phyloP scores from a whole-genome alignment of 2,888 invertebrate genomes.

The Macroteleia sp. region DNA sequence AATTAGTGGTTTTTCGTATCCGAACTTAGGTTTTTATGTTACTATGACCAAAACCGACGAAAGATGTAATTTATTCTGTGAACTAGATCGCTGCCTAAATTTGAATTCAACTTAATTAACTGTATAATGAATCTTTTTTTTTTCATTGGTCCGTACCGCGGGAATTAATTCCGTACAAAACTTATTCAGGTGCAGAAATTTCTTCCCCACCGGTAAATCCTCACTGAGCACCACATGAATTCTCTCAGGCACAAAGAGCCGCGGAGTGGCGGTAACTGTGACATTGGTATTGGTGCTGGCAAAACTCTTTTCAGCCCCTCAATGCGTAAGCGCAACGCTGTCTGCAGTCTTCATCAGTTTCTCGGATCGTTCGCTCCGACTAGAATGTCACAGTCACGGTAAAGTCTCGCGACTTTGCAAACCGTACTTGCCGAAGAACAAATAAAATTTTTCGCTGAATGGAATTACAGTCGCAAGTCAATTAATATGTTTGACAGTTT shows the following conservation, averaged over 20 bases:
- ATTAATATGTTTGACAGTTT: no score
- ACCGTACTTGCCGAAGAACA: no score
- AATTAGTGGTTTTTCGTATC: conserved; percentile 54
- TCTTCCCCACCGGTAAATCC: not conserved
- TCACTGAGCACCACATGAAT: no score
- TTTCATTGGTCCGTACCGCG: no score
- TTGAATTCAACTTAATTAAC: no score
- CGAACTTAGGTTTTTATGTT: no score
- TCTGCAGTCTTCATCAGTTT: conserved; percentile 76
- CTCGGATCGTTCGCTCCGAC: conserved; percentile 48
- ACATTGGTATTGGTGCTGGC: conserved; percentile 41
- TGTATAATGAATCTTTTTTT: no score
- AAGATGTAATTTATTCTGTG: no score
- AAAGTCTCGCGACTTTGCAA: not conserved
- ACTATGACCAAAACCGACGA: no score
- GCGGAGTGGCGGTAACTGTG: conserved; percentile 48
- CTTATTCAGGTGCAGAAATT: conserved; percentile 14
- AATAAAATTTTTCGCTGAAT: no score
- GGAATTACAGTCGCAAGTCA: no score
- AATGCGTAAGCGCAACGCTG: conserved; percentile 75
- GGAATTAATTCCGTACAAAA: conserved; percentile 2
- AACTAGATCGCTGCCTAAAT: no score
- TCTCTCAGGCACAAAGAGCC: conserved; percentile 16
- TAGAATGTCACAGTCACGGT: conserved; percentile 29
- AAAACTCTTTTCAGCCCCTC: conserved; percentile 77